Evolutionary conservation across 1,140 invertebrate genomes (phyloP).

Genomic region (Zophobas morio): DNA sequence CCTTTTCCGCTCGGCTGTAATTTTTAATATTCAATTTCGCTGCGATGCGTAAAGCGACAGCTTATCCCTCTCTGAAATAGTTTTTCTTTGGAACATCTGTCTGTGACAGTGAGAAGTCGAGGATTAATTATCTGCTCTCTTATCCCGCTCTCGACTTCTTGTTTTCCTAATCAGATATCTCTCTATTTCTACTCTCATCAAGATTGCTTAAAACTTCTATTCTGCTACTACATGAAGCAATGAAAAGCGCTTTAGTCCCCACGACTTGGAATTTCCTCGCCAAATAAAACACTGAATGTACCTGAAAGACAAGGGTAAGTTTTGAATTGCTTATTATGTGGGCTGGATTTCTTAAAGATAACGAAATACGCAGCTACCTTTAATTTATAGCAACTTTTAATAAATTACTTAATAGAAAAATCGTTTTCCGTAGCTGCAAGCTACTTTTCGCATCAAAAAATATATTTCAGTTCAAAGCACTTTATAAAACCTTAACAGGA

Average conservation of each 20-base stretch:
- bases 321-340: neutral
- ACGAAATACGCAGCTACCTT: too few species aligned
- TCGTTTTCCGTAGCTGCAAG: too few species aligned
- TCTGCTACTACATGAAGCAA: conserved; percentile 1
- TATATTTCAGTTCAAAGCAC: too few species aligned
- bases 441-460: too few species aligned
- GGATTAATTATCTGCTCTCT: conserved; percentile 53
- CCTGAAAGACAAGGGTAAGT: neutral
- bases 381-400: too few species aligned
- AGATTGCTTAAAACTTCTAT: conserved; percentile 25
- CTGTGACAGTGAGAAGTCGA: conserved; percentile 51
- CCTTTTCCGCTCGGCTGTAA: neutral
- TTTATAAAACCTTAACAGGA: too few species aligned
- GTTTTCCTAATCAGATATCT: conserved; percentile 51
- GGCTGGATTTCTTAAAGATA: too few species aligned
- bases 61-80: conserved; percentile 47
- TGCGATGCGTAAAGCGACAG: conserved; percentile 24
- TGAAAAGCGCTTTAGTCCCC: neutral
- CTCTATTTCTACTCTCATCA: conserved; percentile 42
- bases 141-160: conserved; percentile 46
- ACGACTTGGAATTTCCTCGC: neutral
- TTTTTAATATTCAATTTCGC: conserved; percentile 44
- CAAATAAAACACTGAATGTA: neutral
- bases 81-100: conserved; percentile 51
- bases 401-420: too few species aligned